A percentile compares a stretch with the other conserved stretches of the same genome.
Conservation (phyloP, 2,888 invertebrate genomes). For the Plutella xylostella region DNA sequence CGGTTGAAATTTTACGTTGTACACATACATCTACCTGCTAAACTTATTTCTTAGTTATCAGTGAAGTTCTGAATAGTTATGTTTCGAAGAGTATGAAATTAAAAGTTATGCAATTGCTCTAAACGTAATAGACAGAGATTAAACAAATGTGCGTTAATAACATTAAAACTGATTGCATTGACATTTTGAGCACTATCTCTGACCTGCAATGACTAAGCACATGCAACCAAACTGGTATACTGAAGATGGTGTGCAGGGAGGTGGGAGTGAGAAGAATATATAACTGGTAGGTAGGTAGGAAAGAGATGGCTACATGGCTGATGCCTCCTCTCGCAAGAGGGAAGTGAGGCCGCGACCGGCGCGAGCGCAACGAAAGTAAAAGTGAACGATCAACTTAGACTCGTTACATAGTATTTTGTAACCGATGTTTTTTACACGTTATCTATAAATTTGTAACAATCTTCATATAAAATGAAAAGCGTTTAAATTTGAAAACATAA, state of each 20-base stretch:
- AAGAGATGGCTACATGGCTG: slow-evolving; percentile 27
- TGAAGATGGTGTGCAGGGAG: slow-evolving; percentile 36
- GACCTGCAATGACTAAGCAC: slow-evolving; percentile 54
- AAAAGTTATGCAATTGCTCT: too few species aligned
- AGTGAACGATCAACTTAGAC: slow-evolving; percentile 39
- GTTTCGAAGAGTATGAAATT: too few species aligned
- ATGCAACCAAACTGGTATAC: slow-evolving; percentile 40
- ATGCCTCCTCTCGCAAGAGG: slow-evolving; percentile 40
- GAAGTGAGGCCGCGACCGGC: too few species aligned
- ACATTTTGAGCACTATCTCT: slow-evolving; percentile 50
- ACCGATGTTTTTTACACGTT: slow-evolving; percentile 16
- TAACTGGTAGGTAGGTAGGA: slow-evolving; percentile 21
- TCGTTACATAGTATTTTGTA: slow-evolving; percentile 25
- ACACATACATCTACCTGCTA: too few species aligned
- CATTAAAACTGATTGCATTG: slow-evolving; percentile 32
- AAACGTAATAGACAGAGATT: too few species aligned
- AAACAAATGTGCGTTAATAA: too few species aligned
- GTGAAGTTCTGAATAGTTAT: too few species aligned
- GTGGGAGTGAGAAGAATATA: slow-evolving; percentile 26
- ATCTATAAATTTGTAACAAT: too few species aligned
- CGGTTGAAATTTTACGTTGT: too few species aligned
- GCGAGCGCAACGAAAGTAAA: slow-evolving; percentile 54
- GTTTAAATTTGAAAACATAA: too few species aligned
- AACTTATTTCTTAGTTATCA: too few species aligned
- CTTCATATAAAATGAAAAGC: too few species aligned